Conservation (phyloP, 2,797 vertebrate species). For the Yasuhikotakia modesta region DNA sequence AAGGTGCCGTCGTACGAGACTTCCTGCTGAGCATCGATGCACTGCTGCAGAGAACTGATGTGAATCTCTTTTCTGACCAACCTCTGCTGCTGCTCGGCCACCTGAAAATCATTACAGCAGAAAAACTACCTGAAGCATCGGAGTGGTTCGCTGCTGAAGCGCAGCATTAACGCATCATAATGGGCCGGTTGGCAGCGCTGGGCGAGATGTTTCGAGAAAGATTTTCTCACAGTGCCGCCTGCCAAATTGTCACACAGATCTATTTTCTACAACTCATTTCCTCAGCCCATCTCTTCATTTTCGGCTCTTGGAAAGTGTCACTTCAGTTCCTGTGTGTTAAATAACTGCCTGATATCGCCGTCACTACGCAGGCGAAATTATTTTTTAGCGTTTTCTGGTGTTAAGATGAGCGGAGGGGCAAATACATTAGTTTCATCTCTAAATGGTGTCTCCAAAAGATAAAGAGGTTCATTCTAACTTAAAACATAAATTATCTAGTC, state of each 20-base stretch:
- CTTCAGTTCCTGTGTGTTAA: constrained; percentile 20
- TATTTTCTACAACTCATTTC: constrained; percentile 22
- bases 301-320: constrained; percentile 26
- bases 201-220: not conserved
- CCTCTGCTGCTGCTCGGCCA: constrained; percentile 75
- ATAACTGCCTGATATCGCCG: constrained; percentile 14
- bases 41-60: constrained; percentile 75
- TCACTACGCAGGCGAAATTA: constrained; percentile 5
- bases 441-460: constrained; percentile 11
- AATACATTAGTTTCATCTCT: constrained; percentile 14
- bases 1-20: constrained; percentile 81
- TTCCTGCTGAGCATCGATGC: constrained; percentile 75
- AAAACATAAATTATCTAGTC: constrained; percentile 23
- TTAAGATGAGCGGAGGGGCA: not conserved
- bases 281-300: constrained; percentile 37
- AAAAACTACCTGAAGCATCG: constrained; percentile 35
- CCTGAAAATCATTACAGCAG: constrained; percentile 63
- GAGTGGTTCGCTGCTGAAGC: constrained; percentile 13
- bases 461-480: not conserved
- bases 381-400: constrained; percentile 35
- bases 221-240: not conserved
- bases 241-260: constrained; percentile 27
- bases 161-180: constrained; percentile 26
- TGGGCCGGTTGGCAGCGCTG: not conserved
- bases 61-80: constrained; percentile 77